Evolutionary conservation across 2,797 vertebrate species (phyloP).

Genomic region (Brotula barbata): DNA sequence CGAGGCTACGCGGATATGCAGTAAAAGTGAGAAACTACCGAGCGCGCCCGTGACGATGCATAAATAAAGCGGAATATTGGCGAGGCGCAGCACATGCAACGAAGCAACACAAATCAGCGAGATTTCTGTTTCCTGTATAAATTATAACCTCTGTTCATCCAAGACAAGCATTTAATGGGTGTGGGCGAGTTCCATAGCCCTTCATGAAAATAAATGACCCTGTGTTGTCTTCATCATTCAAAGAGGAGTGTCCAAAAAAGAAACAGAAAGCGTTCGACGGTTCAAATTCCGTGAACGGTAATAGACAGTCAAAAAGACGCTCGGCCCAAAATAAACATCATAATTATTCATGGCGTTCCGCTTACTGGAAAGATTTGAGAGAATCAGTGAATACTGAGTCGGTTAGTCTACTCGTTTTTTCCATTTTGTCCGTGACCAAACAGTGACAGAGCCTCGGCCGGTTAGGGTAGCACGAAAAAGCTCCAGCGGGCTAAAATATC

Average conservation of each 20-base stretch:
- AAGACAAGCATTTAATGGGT: neutral
- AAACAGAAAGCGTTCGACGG: slow-evolving; percentile 12
- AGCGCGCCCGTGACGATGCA: slow-evolving; percentile 4
- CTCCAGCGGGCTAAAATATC: too few relatives aligned
- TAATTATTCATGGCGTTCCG: too few relatives aligned
- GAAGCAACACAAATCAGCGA: slow-evolving; percentile 15
- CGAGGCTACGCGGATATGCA: slow-evolving; percentile 15
- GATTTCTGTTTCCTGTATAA: neutral
- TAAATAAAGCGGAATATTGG: slow-evolving; percentile 8
- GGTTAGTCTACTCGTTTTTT: too few relatives aligned
- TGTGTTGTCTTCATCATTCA: slow-evolving; percentile 32
- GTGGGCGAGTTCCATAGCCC: slow-evolving; percentile 4
- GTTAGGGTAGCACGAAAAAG: too few relatives aligned
- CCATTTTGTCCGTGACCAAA: too few relatives aligned
- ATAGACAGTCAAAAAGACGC: neutral
- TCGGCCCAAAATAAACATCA: too few relatives aligned
- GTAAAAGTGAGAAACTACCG: slow-evolving; percentile 2
- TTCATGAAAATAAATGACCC: slow-evolving; percentile 35
- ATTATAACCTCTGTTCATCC: slow-evolving; percentile 3
- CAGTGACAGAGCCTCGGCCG: too few relatives aligned
- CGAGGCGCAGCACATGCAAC: slow-evolving; percentile 1
- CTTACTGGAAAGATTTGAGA: too few relatives aligned
- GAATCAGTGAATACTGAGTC: too few relatives aligned
- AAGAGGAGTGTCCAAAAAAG: slow-evolving; percentile 21
- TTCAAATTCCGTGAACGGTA: slow-evolving; percentile 13